Evolutionary conservation across 2,113 vertebrate species (phyloP).

Genomic region (Hemiprocne comata): DNA sequence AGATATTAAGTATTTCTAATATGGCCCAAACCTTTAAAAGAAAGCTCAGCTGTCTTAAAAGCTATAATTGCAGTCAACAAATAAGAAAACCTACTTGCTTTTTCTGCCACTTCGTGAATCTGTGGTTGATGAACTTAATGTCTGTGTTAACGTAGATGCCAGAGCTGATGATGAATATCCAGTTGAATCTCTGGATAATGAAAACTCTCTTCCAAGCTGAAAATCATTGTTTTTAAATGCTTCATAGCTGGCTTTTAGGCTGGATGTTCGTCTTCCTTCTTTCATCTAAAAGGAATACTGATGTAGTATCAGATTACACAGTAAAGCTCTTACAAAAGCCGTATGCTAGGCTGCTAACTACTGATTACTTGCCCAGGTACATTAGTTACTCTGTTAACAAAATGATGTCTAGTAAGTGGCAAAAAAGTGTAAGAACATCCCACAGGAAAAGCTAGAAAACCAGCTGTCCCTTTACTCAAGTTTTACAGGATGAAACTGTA

Average conservation of each 20-base stretch:
- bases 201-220: conserved; percentile 91
- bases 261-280: conserved; percentile 94
- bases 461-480: not conserved
- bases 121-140: conserved; percentile 82
- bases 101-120: conserved; percentile 94
- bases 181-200: conserved; percentile 85
- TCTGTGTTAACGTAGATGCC: conserved; percentile 95
- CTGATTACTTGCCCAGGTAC: not conserved
- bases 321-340: not conserved
- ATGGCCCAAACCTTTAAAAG: not conserved
- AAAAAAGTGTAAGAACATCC: not conserved
- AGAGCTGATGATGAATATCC: conserved; percentile 92
- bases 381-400: not conserved
- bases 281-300: conserved; percentile 88
- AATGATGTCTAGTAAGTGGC: not conserved
- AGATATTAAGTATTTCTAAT: not conserved
- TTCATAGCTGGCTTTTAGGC: conserved; percentile 96
- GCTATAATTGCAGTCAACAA: not conserved
- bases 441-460: not conserved
- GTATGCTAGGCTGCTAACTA: not conserved
- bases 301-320: not conserved
- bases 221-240: conserved; percentile 99
- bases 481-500: not conserved
- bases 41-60: not conserved
- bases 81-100: conserved; percentile 87